phyloP scores from a whole-genome alignment of 1,140 invertebrate genomes.

The Drosophila lini region DNA sequence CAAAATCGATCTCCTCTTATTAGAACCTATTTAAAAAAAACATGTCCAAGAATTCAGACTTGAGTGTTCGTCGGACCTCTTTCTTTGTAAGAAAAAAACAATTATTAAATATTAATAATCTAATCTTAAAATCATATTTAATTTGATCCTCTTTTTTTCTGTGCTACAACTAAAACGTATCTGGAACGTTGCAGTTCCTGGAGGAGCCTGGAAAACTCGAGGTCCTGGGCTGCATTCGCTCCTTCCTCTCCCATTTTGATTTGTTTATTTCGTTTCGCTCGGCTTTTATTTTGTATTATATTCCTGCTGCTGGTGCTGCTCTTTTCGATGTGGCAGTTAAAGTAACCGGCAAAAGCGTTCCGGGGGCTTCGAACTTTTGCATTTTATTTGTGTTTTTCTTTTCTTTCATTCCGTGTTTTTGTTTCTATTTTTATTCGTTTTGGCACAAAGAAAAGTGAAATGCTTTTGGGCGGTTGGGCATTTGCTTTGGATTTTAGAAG shows the following conservation, averaged over 20 bases:
- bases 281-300: conserved; percentile 36
- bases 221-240: conserved; percentile 54
- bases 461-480: conserved; percentile 51
- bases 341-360: conserved; percentile 58
- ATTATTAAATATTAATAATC: background rate
- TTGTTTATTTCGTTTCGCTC: conserved; percentile 58
- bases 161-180: conserved; percentile 57
- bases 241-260: conserved; percentile 37
- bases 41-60: no score
- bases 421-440: conserved; percentile 43
- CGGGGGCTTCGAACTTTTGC: conserved; percentile 76
- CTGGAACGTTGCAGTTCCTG: conserved; percentile 67
- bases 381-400: conserved; percentile 48
- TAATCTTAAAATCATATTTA: background rate
- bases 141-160: background rate
- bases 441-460: conserved; percentile 78
- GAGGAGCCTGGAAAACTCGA: conserved; percentile 34
- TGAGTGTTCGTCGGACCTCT: no score
- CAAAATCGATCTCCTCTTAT: no score
- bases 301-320: conserved; percentile 27
- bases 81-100: background rate
- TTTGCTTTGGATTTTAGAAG: conserved; percentile 43
- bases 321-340: conserved; percentile 51
- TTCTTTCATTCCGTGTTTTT: conserved; percentile 8
- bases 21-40: no score